Percentiles rank a stretch among this genome's conserved stretches.
These are phyloP conservation scores for Chiloscyllium plagiosum DNA, from an alignment of 2,113 vertebrate genomes.

Conservation along the genomic window DNA sequence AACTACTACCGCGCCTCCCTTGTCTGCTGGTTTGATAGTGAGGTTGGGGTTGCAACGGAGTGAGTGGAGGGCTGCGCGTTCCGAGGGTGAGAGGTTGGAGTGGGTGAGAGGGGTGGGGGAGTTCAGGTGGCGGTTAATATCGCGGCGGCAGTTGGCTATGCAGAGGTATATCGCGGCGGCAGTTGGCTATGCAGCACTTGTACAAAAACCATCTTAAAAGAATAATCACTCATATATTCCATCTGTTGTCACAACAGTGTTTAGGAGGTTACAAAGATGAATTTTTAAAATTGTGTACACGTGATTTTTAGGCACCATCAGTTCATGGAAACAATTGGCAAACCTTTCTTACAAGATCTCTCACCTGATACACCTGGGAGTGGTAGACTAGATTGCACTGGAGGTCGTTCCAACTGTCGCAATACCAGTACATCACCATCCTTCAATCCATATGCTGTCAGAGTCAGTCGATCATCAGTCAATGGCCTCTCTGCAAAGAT, in stretches of 20 bases:
- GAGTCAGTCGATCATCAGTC: conserved; percentile 79
- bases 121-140: no score
- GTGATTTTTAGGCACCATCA: not conserved
- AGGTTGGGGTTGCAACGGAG: no score
- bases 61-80: no score
- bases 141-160: no score
- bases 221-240: not conserved
- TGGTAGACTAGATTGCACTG: conserved; percentile 49
- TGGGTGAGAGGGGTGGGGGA: no score
- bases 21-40: no score
- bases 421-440: conserved; percentile 92
- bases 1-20: no score
- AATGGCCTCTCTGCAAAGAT: conserved; percentile 79
- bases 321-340: not conserved
- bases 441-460: conserved; percentile 90
- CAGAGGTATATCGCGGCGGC: no score
- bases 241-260: not conserved
- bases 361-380: conserved; percentile 49
- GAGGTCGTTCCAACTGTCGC: conserved; percentile 69
- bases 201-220: not conserved
- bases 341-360: not conserved
- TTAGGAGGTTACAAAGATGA: not conserved
- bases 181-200: no score
- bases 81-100: no score
- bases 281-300: not conserved